Percentiles rank a stretch among this genome's conserved stretches.
These are phyloP conservation scores for Pseudorhombus dupliciocellatus DNA, from an alignment of 2,113 vertebrate species.

Conservation along the genomic window DNA sequence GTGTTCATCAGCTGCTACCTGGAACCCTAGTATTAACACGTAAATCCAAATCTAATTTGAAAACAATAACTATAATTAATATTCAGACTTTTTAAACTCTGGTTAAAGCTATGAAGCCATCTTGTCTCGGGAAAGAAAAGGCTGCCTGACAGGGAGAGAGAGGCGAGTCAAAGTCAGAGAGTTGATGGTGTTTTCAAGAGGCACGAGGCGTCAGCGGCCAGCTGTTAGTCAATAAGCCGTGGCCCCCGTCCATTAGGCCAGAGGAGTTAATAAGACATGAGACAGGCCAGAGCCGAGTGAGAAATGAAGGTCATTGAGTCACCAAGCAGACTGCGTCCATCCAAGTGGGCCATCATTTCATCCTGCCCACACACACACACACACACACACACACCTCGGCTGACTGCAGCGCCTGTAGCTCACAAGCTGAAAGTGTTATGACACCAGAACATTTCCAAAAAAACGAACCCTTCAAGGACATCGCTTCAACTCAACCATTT, in stretches of 20 bases:
- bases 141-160: conserved; percentile 21
- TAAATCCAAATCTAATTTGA: conserved; percentile 24
- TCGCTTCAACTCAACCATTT: conserved; percentile 41
- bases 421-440: conserved; percentile 25
- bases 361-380: conserved; percentile 43
- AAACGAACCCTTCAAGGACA: conserved; percentile 16
- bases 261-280: conserved; percentile 81
- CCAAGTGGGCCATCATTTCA: conserved; percentile 67
- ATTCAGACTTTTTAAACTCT: too few species aligned
- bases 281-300: conserved; percentile 75
- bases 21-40: conserved; percentile 19
- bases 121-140: conserved; percentile 7
- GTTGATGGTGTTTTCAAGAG: conserved; percentile 66
- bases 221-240: conserved; percentile 81
- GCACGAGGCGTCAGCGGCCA: conserved; percentile 59
- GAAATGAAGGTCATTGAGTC: conserved; percentile 78
- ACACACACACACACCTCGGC: conserved; percentile 7
- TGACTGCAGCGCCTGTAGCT: conserved; percentile 34
- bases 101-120: neutral
- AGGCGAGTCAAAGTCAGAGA: conserved; percentile 50
- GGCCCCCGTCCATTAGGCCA: conserved; percentile 77
- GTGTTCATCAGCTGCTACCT: conserved; percentile 34
- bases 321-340: conserved; percentile 73
- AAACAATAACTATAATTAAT: conserved; percentile 25
- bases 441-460: conserved; percentile 45